These are phyloP conservation scores for Caenorhabditis japonica DNA, from an alignment of 2,888 invertebrate species.

Conservation along the genomic window DNA sequence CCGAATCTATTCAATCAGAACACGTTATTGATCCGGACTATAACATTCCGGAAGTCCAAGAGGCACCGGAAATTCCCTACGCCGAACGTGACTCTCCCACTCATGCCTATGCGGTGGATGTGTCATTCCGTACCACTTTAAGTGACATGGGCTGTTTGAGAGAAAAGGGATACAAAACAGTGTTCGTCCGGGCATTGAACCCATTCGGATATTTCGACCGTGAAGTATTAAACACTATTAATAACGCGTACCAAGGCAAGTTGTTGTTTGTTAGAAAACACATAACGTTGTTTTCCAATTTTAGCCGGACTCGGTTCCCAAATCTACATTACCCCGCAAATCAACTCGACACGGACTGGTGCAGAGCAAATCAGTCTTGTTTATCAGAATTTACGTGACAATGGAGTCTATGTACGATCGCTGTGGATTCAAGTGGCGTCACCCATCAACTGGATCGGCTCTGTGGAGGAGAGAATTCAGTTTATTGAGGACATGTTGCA, in stretches of 20 bases:
- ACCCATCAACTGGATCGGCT: conserved; percentile 15
- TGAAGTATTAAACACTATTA: conserved; percentile 47
- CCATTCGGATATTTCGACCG: conserved; percentile 52
- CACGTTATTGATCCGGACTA: conserved; percentile 32
- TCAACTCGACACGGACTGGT: conserved; percentile 40
- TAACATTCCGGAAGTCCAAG: conserved; percentile 31
- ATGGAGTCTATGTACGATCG: conserved; percentile 55
- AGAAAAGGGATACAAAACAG: conserved; percentile 34
- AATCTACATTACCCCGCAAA: conserved; percentile 59
- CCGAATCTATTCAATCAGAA: neutral
- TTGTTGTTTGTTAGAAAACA: too few relatives aligned
- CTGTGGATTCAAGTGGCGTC: conserved; percentile 61
- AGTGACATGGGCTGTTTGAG: conserved; percentile 47
- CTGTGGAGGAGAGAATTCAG: conserved; percentile 12
- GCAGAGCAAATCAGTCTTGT: conserved; percentile 53
- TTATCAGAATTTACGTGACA: conserved; percentile 40
- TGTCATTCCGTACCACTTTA: conserved; percentile 27
- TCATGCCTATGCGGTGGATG: conserved; percentile 47
- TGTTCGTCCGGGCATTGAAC: conserved; percentile 52
- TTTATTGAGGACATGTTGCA: conserved; percentile 34
- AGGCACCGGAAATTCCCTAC: conserved; percentile 29
- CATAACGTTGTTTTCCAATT: neutral
- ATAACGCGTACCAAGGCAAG: conserved; percentile 52
- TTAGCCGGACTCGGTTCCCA: conserved; percentile 59
- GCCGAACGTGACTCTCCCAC: conserved; percentile 27